Base-by-base conservation (phyloP, 2,888 invertebrate species). In the Ferrisia virgata region DNA sequence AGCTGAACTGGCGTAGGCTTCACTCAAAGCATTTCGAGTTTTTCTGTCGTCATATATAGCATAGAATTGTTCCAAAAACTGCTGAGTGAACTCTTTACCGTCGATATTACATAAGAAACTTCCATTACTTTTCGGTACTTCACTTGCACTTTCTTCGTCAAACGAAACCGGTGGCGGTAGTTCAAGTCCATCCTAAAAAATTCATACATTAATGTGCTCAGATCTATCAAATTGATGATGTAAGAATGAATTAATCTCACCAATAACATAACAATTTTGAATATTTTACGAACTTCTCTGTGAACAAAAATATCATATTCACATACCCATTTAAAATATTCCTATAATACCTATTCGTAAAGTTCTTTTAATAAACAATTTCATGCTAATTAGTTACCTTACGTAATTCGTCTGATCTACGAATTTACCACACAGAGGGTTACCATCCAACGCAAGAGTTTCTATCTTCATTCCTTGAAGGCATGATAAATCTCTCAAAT, bases 1-100 rank as follows among this genome's bases (percentile, higher is more conserved):
- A 0, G 96, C 96, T 85, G 94, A 90, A 87, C 96, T 96, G 87
- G 96, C 95, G 88, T 98, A 98, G 0, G 97, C 97, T 86, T 95
- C 94, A 3, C 95, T 88, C 85, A 98, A 88, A 0, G 93, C 91
- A 86, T 95, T 93, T 0, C 97, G 90, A 86, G 92, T 93, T 15
- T 13, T 0, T 0, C 92, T 93, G 13, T 94, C 93, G 89, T 97
- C 97, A 88, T 93, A 97, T 83, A 96, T 92, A 0, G 91, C 90
- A 87, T 94, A 96, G 89, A 95, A 96, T 88, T 96, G 95, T 85
- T 96, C 94, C 64, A 97, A 89, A 89, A 97, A 97, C 87, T 93
- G 93, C 1, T 94, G 91, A 3, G 96, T 93, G 28, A 95, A 90
- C 85, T 91, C 90, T 87, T 93, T 92, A 0, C 93, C 93, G 8